Evolutionary conservation across 2,797 vertebrate genomes (phyloP), one percentile per base, ranked within the genome.

Genomic region (Rhynchotus rufescens): DNA sequence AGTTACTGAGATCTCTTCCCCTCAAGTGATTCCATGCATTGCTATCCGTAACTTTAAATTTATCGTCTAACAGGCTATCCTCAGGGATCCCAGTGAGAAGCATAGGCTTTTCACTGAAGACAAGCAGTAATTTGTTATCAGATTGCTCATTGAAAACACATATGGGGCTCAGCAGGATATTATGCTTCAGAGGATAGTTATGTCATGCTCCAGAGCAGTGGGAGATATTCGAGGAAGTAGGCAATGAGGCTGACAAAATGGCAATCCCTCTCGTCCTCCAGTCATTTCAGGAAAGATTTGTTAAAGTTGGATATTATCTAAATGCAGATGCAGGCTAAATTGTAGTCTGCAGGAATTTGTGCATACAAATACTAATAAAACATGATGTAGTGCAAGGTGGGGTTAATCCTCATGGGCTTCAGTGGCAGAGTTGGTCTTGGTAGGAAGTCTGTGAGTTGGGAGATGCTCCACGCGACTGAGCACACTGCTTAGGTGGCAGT

Each of bases 111-210:
- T 81, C 44, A n/a, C 47, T 76, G 57, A 79, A 84, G 75, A 61
- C 23, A 25, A 82, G 59, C 12, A 82, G 82, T 82, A 91, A 92
- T 49, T 45, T 71, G 12, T 77, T 89, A 71, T 74, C 74, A 84
- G 28, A 82, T 82, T 91, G 93, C 57, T 80, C 57, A 65, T 4
- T 77, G 61, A 93, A 94, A 92, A 89, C 73, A 44, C 40, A 30
- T 16, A 23, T 19, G 12, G 20, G 10, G 22, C 44, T 91, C 67
- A 76, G 71, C 45, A 89, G 83, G 91, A 86, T 71, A 71, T 77
- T 79, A 49, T 68, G 49, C 54, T 92, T 84, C 61, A 71, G 71
- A 86, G 65, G 36, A 57, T 3, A 80, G 47, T 59, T 61, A 68
- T 74, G 61, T 69, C 68, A 49, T 67, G 32, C 38, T 81, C 71